Evolutionary conservation across 2,113 vertebrate genomes (phyloP), one percentile per base, ranked within the genome.

Genomic region (Riparia riparia): DNA sequence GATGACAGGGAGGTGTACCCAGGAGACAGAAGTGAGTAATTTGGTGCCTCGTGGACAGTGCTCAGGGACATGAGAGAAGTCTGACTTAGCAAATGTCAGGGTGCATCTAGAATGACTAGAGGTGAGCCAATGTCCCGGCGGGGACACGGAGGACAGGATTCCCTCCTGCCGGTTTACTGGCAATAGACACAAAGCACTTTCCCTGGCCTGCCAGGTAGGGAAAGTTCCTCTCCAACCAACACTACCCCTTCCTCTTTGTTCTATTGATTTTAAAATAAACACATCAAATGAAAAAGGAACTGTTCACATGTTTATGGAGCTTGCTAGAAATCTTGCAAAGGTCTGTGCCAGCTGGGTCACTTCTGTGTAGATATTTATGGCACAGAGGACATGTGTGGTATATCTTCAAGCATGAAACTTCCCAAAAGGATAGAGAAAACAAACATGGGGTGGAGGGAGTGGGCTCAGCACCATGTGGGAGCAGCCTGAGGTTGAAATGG

Each of bases 51-150:
- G 1, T 95, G 94, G 60, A 91, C 88, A 58, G 70, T 42, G 60
- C 24, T 82, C 58, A 70, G 85, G 78, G 80, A 44, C 82, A 82
- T 11, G 89, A 91, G 71, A 93, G 56, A 86, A 93, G 26, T 65
- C 95, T 94, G 91, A 92, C 90, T 82, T 96, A 86, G 86, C 95
- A 95, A 94, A 96, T 95, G 94, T 96, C 95, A 96, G 34, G 34
- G 81, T 72, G 17, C 68, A 16, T 82, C 90, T 89, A 92, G 94
- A 87, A 93, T 96, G 95, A 93, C 91, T 34, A 85, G 70, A 93
- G 68, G 64, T 74, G 69, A 96, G 86, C 94, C 93, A 96, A 42
- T 1, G 15, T 65, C 89, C 89, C 45, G n/a, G n/a, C 0, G 1
- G 69, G 71, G 65, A 80, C 90, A 81, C 17, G 0, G 0, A 91